These are phyloP conservation scores for Channa argus DNA, from an alignment of 2,113 vertebrate species.

Conservation along the genomic window DNA sequence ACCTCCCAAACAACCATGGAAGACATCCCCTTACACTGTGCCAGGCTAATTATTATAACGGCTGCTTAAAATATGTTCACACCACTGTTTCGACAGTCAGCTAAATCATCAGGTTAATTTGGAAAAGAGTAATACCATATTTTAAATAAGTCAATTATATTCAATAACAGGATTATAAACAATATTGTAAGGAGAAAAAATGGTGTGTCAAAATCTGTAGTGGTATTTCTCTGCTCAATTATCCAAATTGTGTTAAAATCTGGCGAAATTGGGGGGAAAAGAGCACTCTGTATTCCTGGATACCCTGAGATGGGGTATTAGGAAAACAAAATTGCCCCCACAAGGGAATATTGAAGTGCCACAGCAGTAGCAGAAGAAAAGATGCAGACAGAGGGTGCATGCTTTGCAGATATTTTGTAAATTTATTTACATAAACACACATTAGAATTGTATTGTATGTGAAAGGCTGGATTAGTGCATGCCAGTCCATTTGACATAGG, in stretches of 20 bases:
- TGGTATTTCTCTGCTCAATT: not conserved
- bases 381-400: no score
- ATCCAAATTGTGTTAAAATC: not conserved
- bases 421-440: no score
- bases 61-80: conserved; percentile 3
- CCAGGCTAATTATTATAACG: not conserved
- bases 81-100: conserved; percentile 1
- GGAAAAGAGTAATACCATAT: not conserved
- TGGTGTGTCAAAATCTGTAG: no score
- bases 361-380: no score
- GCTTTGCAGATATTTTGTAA: no score
- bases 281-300: not conserved
- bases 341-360: no score
- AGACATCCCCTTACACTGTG: conserved; percentile 1
- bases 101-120: conserved; percentile 8
- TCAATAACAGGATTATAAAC: not conserved
- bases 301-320: not conserved
- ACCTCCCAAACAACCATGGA: conserved; percentile 6
- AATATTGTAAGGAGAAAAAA: no score
- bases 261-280: not conserved
- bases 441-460: no score
- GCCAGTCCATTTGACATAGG: not conserved
- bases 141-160: not conserved
- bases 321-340: not conserved
- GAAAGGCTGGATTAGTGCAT: not conserved